phyloP scores from a whole-genome alignment of 2,888 invertebrate genomes.

The Glyphotaelius pellucidus region DNA sequence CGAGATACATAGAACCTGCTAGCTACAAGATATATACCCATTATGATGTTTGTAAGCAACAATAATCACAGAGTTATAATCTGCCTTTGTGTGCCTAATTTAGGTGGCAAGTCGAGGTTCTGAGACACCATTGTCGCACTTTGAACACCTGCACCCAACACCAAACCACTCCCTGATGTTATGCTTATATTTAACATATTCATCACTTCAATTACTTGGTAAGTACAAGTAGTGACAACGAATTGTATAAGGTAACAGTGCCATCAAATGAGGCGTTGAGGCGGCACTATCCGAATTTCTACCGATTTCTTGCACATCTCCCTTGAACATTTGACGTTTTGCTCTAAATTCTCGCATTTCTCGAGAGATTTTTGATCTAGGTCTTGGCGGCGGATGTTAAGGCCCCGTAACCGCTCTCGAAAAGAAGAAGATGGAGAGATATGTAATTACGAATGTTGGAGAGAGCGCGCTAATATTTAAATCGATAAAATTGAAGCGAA shows the following conservation, averaged over 20 bases:
- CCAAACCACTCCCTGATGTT: background rate
- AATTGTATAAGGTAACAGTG: background rate
- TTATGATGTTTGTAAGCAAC: background rate
- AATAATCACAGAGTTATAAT: background rate
- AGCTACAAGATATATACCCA: background rate
- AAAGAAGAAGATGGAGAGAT: too few relatives aligned
- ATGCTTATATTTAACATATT: background rate
- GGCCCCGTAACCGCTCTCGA: too few relatives aligned
- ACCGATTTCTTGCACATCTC: too few relatives aligned
- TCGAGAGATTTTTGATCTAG: too few relatives aligned
- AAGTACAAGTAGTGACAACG: background rate
- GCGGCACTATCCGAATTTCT: too few relatives aligned
- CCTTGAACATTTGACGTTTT: too few relatives aligned
- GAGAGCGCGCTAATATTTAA: too few relatives aligned
- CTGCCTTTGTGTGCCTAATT: constrained; percentile 4
- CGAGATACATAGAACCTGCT: background rate
- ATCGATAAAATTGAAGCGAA: too few relatives aligned
- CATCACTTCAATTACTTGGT: background rate
- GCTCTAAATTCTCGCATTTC: too few relatives aligned
- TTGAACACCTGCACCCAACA: background rate
- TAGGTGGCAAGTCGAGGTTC: background rate
- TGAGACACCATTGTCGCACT: background rate
- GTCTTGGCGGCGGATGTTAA: too few relatives aligned
- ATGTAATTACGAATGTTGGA: too few relatives aligned
- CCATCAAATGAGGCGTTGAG: too few relatives aligned